Evolutionary conservation across 1,140 invertebrate genomes (phyloP), one percentile per base, ranked within the genome.

Genomic region (Apolygus lucorum): DNA sequence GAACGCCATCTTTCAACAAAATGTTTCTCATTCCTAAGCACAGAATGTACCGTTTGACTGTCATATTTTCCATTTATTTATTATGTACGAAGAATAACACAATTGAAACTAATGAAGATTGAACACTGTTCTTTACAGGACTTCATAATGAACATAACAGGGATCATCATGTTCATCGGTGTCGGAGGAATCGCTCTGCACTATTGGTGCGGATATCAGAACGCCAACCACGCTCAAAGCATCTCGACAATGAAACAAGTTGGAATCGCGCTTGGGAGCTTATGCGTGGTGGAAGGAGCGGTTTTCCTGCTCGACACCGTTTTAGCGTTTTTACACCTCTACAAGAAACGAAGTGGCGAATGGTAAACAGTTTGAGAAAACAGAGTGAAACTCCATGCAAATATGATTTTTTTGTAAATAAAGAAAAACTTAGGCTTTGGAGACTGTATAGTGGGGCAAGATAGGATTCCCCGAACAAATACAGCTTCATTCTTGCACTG

Each of bases 81-180:
- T n/a, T n/a, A n/a, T n/a, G n/a, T n/a, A n/a, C n/a, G n/a, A n/a
- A n/a, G n/a, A n/a, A n/a, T n/a, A n/a, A n/a, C n/a, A n/a, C n/a
- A n/a, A n/a, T n/a, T n/a, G n/a, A n/a, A n/a, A n/a, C n/a, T n/a
- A n/a, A n/a, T n/a, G n/a, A n/a, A n/a, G n/a, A n/a, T n/a, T n/a
- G n/a, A 42, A 42, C 34, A 8, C 17, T 42, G 4, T 42, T 42
- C 34, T 42, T 73, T 82, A 66, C 78, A 90, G 89, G 91, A 93
- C 78, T 86, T 91, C 63, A 85, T 93, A 67, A 93, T 93, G 91
- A 92, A 92, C 78, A 87, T 92, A 69, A 83, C 91, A 54, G 90
- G 90, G 11, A 86, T 88, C 67, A 87, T 93, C 76, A 81, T 93
- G 81, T 93, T 90, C 83, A 80, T 92, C 2, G 88, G 88, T 0